These are phyloP conservation scores for Fabriciana adippe DNA, from an alignment of 2,888 invertebrate species.

Conservation along the genomic window DNA sequence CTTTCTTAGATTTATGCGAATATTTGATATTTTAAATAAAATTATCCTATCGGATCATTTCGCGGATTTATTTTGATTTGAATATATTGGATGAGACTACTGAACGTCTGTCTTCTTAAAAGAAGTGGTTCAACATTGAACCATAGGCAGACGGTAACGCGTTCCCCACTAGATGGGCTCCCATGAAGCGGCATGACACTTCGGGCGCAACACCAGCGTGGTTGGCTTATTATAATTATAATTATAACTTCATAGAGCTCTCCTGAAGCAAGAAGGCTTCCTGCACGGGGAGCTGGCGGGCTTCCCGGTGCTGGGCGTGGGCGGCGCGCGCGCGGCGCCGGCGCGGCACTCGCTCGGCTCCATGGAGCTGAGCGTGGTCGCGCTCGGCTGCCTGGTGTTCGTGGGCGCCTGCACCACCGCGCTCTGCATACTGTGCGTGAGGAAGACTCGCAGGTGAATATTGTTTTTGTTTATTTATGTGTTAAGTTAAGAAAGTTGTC, in stretches of 20 bases:
- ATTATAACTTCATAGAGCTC: constrained; percentile 71
- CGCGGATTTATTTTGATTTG: too few species aligned
- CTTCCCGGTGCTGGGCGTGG: constrained; percentile 86
- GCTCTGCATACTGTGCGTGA: constrained; percentile 88
- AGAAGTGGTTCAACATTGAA: too few species aligned
- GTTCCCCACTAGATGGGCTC: too few species aligned
- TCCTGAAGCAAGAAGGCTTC: constrained; percentile 83
- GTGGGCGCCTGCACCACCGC: constrained; percentile 91
- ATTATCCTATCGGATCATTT: too few species aligned
- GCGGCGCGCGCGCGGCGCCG: constrained; percentile 69
- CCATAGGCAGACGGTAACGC: too few species aligned
- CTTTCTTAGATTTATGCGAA: too few species aligned
- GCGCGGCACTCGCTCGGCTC: constrained; percentile 81
- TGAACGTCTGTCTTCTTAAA: too few species aligned
- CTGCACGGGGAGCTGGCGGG: constrained; percentile 85
- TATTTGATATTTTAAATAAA: too few species aligned
- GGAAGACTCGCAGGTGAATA: constrained; percentile 82
- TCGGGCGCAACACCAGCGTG: too few species aligned
- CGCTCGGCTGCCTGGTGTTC: constrained; percentile 90
- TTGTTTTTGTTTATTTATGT: neutral
- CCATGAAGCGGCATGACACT: too few species aligned
- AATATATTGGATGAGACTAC: too few species aligned
- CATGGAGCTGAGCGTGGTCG: constrained; percentile 90
- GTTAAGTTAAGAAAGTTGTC: neutral
- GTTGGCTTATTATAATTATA: too few species aligned